Base-by-base conservation (phyloP, 2,888 invertebrate species). In the Scaptomyza parva region DNA sequence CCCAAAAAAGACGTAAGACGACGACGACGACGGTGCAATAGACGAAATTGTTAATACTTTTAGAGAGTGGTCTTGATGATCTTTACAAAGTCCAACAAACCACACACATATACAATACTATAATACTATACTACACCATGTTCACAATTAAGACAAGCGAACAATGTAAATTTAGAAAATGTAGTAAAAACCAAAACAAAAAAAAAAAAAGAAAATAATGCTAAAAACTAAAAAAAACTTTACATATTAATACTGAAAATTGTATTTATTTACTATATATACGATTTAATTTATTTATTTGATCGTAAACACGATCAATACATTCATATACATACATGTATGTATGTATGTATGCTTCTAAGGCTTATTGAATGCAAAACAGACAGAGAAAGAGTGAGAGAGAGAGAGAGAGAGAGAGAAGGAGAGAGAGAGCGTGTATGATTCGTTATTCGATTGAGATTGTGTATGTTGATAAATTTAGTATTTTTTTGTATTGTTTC, bases 401-500 rank as follows among this genome's bases (percentile, higher is more conserved):
- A n/a, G 14, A 24, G 6, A 24, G 22, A 24, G 22, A 24, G 4
- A 6, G 4, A 2, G 2, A 24, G 28, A 28, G 28, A 28, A n/a
- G n/a, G 8, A 28, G 28, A n/a, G 12, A 17, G 28, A 28, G 28
- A 30, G 51, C 11, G 26, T 17, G 14, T 28, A 18, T 14, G 37
- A 12, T n/a, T n/a, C n/a, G 17, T n/a, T 9, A 26, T 7, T 33
- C 41, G 14, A 41, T 48, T 37, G 44, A 63, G 44, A 62, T 51
- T 40, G 14, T 45, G 39, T 52, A 14, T 22, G 63, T 63, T 51
- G 44, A 47, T 47, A 33, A 41, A 39, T 50, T 54, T 58, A 60
- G 60, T 73, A 69, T 83, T 79, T 83, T 79, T 79, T 76, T 79
- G 45, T 73, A 77, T 59, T 39, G 35, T 43, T 28, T 66, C 70